Evolutionary conservation across 2,888 invertebrate genomes (phyloP), one percentile per base, ranked within the genome.

Genomic region (Pycnomerus fuliginosus): DNA sequence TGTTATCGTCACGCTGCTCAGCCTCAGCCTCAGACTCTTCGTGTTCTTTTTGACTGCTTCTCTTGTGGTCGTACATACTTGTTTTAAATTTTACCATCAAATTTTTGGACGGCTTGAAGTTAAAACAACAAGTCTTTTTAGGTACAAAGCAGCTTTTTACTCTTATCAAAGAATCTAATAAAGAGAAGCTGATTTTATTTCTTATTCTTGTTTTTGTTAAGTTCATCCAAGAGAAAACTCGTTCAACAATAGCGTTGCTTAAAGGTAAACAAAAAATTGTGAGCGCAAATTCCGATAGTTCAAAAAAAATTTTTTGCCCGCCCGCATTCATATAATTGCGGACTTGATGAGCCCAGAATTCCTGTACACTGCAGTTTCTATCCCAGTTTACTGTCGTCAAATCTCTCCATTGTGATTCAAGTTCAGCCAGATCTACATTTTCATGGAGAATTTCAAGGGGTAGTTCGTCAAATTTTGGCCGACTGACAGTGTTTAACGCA

Each of bases 181-280:
- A 7, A 7, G 28, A 10, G 5, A 28, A 7, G 10, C 10, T 28
- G 1, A 28, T 11, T 28, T 28, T 28, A 28, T 28, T 28, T 10
- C 28, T 2, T 11, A 28, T 12, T 28, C 10, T 28, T 10, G 28
- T 11, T 28, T 28, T 28, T 10, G 10, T 28, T 7, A 28, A n/a
- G 11, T 28, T 28, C 2, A 28, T 28, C 5, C 5, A 11, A n/a
- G 28, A 28, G 10, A 28, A 28, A 7, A 28, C 11, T 11, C 1
- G 28, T 12, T 28, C 28, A 10, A 28, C 28, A 10, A 12, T n/a
- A 12, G 28, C 28, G 2, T 28, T 28, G 28, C 2, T 28, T n/a
- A 28, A n/a, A 28, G 28, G 28, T 10, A 28, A n/a, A 28, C 8
- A n/a, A 7, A 28, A 28, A n/a, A 10, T 10, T 10, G 10, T 28